These are phyloP conservation scores for Crotalus viridis DNA, from an alignment of 2,113 vertebrate genomes.

Conservation along the genomic window DNA sequence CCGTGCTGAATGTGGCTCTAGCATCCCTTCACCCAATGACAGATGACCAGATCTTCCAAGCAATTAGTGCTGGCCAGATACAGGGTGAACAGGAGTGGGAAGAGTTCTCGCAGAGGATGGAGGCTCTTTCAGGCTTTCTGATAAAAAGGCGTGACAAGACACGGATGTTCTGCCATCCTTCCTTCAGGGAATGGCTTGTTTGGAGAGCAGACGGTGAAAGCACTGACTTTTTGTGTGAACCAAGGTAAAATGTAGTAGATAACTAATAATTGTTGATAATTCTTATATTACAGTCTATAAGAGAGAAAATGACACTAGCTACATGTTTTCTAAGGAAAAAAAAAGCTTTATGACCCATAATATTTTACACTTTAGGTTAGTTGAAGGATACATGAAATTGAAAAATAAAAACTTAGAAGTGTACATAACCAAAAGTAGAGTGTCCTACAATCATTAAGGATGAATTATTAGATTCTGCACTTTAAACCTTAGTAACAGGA, in stretches of 20 bases:
- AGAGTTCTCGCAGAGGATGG: slow-evolving; percentile 95
- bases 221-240: slow-evolving; percentile 92
- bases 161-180: slow-evolving; percentile 98
- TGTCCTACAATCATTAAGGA: background rate
- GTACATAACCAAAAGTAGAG: background rate
- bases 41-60: slow-evolving; percentile 95
- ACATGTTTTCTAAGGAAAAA: background rate
- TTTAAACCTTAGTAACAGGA: background rate
- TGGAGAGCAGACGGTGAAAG: slow-evolving; percentile 95
- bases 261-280: background rate
- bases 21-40: slow-evolving; percentile 96
- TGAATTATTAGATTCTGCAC: background rate
- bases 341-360: background rate
- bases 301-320: background rate
- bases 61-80: slow-evolving; percentile 84
- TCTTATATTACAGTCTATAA: background rate
- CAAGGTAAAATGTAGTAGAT: slow-evolving; percentile 77
- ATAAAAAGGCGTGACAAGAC: slow-evolving; percentile 92
- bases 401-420: background rate
- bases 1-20: slow-evolving; percentile 88
- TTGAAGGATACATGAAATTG: background rate
- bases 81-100: slow-evolving; percentile 87
- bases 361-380: background rate
- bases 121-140: slow-evolving; percentile 88
- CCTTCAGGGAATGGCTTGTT: slow-evolving; percentile 96